phyloP scores from a whole-genome alignment of 2,797 vertebrate genomes.

The Echeneis naucrates region DNA sequence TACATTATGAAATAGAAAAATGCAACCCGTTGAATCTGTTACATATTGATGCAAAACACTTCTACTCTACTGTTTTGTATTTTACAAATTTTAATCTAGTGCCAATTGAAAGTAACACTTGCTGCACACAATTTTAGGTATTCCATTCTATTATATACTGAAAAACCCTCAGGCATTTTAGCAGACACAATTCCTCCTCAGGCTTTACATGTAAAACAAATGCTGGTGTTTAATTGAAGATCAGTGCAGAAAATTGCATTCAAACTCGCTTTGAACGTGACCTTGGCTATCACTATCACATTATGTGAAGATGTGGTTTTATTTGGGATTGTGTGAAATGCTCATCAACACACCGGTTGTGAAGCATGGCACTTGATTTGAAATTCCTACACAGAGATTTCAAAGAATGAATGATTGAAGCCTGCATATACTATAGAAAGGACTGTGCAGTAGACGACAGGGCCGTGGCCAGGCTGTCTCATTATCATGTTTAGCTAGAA shows the following conservation, averaged over 20 bases:
- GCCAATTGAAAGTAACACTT: neutral
- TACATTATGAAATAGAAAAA: neutral
- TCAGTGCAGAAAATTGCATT: neutral
- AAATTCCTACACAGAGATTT: neutral
- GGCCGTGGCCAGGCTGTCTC: neutral
- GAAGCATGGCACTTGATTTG: neutral
- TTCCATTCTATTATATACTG: too few relatives aligned
- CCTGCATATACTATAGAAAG: neutral
- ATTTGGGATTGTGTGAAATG: neutral
- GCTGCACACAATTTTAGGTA: neutral
- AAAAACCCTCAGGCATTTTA: neutral
- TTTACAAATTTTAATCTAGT: neutral
- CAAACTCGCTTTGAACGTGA: neutral
- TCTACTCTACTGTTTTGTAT: neutral
- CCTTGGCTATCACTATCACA: neutral
- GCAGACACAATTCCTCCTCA: neutral
- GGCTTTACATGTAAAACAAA: neutral
- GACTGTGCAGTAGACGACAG: neutral
- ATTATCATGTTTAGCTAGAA: conserved; percentile 21
- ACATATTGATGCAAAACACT: neutral
- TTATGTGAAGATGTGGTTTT: neutral
- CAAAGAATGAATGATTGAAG: neutral
- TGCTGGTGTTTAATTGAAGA: neutral
- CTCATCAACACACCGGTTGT: neutral
- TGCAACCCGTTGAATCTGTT: neutral